Evolutionary conservation across 2,888 invertebrate genomes (phyloP), one percentile per base, ranked within the genome.

Genomic region (Gisinianus flammeolus): DNA sequence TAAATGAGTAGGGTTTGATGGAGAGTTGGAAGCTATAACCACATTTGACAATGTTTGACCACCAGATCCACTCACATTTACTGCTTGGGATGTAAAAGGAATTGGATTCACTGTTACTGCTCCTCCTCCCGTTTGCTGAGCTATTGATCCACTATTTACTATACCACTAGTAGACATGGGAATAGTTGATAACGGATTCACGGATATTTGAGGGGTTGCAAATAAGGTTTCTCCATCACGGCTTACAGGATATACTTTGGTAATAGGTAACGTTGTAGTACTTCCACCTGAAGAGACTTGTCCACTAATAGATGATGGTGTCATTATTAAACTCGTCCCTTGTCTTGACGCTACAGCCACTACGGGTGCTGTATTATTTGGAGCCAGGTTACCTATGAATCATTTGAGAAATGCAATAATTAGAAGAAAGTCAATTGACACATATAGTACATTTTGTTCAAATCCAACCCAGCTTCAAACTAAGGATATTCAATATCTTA

Each of bases 161-260:
- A 19, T 44, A 35, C 16, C 19, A 44, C 44, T 44, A 35, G 35
- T 35, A 8, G 35, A 35, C 19, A 44, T 44, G 44, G 44, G 44
- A 44, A 44, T 44, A 62, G 76, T 77, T 35, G 80, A 72, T 67
- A 78, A 76, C 72, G 78, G 26, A 44, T n/a, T 24, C 26, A 30
- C 31, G 12, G 54, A 62, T 62, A 28, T 26, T 62, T 79, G 54
- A 54, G 66, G 70, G 56, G 79, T 35, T 77, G 83, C 83, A 77
- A 80, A 80, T 30, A 81, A 66, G 31, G 80, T 79, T 26, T 83
- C 83, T 62, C 22, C 56, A 35, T 83, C 83, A 52, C 83, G 77
- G 30, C 81, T 81, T 12, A 85, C 82, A 44, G 83, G 83, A 77
- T 82, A 84, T 26, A 83, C 82, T 80, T 83, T 85, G 1, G 83